Base-by-base conservation (phyloP, 2,113 vertebrate genomes). In the Sterna hirundo region DNA sequence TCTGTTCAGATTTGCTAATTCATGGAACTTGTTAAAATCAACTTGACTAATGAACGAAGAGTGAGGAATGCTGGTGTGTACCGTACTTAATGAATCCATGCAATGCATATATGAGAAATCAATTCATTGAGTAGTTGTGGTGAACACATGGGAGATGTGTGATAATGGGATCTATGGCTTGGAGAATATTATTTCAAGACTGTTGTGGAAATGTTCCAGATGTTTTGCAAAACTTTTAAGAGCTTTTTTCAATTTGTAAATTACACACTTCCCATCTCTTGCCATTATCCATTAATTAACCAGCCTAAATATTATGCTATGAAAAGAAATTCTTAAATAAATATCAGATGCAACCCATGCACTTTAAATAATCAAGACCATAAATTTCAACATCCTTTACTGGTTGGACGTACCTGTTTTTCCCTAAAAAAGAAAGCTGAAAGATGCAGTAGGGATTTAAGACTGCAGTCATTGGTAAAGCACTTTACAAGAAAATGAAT, bases 181-280 rank as follows among this genome's bases (percentile, higher is more conserved):
- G 36, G 26, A 75, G 61, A 34, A 55, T 62, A 76, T 91, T 71
- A 64, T 76, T 93, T 89, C 61, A 93, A 89, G 69, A 91, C 46
- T 81, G 76, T 44, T 78, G 79, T 84, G 84, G 84, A 84, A 87
- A 97, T 85, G 57, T 91, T 96, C 91, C 94, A 97, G 94, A 95
- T 95, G 83, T 82, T 91, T 77, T 88, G 46, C 4, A 86, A 96
- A 96, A 76, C 23, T 69, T 97, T 94, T 88, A 95, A 95, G 76
- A 96, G 65, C 64, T 81, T 92, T 85, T 91, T 96, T 91, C 38
- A 92, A 90, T 97, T 92, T 91, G 36, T 65, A 94, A 91, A 86
- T 95, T 70, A 83, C 11, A 70, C 1, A 15, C 83, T 93, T 93
- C 46, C 26, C 9, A 75, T 87, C 18, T 77, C 60, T 68, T 81